A percentile compares a stretch with the other conserved stretches of the same genome.
Conservation (phyloP, 1,140 invertebrate species). For the Macrobrachium nipponense region DNA sequence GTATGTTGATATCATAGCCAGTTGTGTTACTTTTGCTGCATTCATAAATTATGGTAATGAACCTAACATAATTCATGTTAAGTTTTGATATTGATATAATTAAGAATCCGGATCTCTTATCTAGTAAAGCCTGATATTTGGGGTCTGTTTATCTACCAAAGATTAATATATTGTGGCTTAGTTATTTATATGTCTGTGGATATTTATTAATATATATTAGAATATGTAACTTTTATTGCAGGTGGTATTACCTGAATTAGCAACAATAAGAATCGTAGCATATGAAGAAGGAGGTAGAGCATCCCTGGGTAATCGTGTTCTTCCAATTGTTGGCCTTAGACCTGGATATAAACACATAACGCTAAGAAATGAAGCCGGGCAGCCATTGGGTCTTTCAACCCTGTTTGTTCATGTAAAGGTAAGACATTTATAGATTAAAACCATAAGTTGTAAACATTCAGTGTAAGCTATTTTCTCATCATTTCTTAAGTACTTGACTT, state of each 20-base stretch:
- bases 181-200: too few relatives aligned
- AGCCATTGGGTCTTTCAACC: slow-evolving; percentile 88
- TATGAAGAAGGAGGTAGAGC: slow-evolving; percentile 94
- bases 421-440: background rate
- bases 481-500: too few relatives aligned
- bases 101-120: too few relatives aligned
- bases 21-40: too few relatives aligned
- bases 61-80: too few relatives aligned
- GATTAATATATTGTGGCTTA: too few relatives aligned
- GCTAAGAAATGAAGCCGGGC: slow-evolving; percentile 92
- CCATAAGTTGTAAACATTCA: background rate
- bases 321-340: slow-evolving; percentile 95
- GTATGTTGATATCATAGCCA: too few relatives aligned
- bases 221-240: slow-evolving; percentile 67
- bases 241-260: slow-evolving; percentile 97
- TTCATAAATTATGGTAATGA: too few relatives aligned
- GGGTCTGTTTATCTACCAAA: too few relatives aligned
- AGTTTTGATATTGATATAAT: too few relatives aligned
- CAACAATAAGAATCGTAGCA: slow-evolving; percentile 93
- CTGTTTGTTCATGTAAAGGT: slow-evolving; percentile 86
- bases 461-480: too few relatives aligned
- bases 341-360: slow-evolving; percentile 92
- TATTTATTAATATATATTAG: slow-evolving; percentile 55
- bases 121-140: too few relatives aligned
- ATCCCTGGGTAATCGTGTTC: slow-evolving; percentile 93